These are phyloP conservation scores for Rhagologus leucostigma DNA, from an alignment of 2,113 vertebrate species.

Conservation along the genomic window DNA sequence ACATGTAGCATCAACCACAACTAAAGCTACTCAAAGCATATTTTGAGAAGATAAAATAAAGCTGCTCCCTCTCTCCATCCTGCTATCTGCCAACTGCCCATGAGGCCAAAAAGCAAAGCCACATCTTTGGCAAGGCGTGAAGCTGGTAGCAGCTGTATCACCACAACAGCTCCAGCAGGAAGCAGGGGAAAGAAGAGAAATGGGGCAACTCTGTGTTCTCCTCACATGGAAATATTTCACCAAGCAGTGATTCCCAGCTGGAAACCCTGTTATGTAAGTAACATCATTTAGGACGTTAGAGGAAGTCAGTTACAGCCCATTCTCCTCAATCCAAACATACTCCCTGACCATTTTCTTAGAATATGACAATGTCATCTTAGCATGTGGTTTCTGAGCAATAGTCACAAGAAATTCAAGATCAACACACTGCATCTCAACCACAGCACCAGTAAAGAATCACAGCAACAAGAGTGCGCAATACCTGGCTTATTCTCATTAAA, in stretches of 20 bases:
- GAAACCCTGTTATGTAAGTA: neutral
- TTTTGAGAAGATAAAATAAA: neutral
- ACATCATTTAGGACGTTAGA: neutral
- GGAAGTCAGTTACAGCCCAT: neutral
- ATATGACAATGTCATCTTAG: neutral
- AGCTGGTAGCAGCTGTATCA: neutral
- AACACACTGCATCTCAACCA: neutral
- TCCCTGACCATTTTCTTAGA: neutral
- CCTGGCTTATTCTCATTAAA: neutral
- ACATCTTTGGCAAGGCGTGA: neutral
- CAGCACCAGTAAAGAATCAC: neutral
- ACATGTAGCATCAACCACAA: fast-evolving
- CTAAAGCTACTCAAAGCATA: neutral
- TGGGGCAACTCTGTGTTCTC: neutral
- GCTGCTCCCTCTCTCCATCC: neutral
- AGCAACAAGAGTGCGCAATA: neutral
- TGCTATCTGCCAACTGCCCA: neutral
- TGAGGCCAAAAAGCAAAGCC: neutral
- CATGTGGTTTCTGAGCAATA: neutral
- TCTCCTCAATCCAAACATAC: neutral
- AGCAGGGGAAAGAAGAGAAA: neutral
- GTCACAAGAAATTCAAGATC: neutral
- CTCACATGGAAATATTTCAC: neutral
- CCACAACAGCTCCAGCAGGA: neutral
- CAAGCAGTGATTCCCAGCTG: neutral